Evolutionary conservation across 2,888 invertebrate genomes (phyloP).

Genomic region (Leucophenga maculata): DNA sequence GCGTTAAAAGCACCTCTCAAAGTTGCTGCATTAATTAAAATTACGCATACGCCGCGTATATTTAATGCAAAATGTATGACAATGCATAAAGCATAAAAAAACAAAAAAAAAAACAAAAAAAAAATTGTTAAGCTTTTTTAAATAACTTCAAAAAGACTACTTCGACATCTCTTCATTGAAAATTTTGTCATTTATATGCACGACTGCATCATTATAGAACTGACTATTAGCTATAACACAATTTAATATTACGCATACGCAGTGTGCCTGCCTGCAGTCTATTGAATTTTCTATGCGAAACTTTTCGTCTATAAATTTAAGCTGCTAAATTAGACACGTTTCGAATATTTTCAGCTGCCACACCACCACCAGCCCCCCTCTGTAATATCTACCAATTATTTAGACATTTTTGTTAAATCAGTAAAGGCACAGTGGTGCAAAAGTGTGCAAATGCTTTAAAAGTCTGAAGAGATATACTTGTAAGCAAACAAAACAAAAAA

Average conservation of each 20-base stretch:
- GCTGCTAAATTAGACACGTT: constrained; percentile 59
- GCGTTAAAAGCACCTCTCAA: neutral
- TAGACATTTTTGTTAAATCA: neutral
- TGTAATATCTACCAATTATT: neutral
- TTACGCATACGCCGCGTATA: constrained; percentile 2
- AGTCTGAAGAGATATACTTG: too few relatives aligned
- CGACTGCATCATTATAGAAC: neutral
- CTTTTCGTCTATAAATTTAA: constrained; percentile 56
- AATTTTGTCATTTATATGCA: neutral
- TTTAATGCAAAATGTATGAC: neutral
- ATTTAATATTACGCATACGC: constrained; percentile 19
- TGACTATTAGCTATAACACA: neutral
- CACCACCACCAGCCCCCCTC: neutral
- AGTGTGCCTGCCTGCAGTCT: neutral
- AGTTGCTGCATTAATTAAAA: constrained; percentile 13
- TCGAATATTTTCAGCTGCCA: constrained; percentile 41
- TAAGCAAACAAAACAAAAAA: too few relatives aligned
- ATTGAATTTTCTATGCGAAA: too few relatives aligned
- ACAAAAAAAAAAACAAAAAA: neutral
- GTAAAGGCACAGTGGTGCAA: neutral
- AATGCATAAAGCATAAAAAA: neutral
- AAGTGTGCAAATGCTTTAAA: too few relatives aligned
- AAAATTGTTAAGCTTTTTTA: neutral
- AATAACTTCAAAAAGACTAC: neutral
- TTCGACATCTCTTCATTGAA: too few relatives aligned